These are phyloP conservation scores for Gobionotothen gibberifrons DNA, from an alignment of 2,797 vertebrate species.

Conservation along the genomic window DNA sequence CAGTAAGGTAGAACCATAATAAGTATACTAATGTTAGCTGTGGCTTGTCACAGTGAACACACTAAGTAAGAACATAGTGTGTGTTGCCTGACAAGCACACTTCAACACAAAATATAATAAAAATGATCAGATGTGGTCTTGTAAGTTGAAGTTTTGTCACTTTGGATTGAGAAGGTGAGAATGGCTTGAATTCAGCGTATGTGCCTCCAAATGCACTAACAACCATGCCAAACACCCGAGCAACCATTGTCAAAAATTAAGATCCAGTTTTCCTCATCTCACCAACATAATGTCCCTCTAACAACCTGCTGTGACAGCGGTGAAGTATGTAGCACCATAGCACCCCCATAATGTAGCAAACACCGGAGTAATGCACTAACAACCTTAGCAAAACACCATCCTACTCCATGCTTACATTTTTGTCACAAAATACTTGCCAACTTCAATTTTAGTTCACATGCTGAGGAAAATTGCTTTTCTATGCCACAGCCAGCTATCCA, in stretches of 20 bases:
- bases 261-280: neutral
- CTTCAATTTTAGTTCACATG: constrained; percentile 32
- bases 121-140: neutral
- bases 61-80: neutral
- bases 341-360: neutral
- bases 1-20: neutral
- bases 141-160: neutral
- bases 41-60: neutral
- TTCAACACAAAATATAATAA: neutral
- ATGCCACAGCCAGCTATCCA: constrained; percentile 28
- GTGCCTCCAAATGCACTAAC: neutral
- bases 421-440: neutral
- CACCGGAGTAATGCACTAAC: neutral
- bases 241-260: neutral
- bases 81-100: neutral
- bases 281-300: too few species aligned
- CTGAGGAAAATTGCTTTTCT: constrained; percentile 58
- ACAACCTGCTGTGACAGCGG: neutral
- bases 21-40: neutral
- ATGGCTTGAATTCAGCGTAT: neutral
- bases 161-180: neutral
- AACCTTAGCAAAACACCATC: constrained; percentile 8
- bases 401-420: constrained; percentile 1
- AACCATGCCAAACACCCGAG: neutral
- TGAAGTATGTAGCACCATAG: neutral